A percentile compares a stretch with the other conserved stretches of the same genome.
Evolutionary conservation across 2,888 invertebrate genomes (phyloP).

Genomic region (Adineta ricciae): DNA sequence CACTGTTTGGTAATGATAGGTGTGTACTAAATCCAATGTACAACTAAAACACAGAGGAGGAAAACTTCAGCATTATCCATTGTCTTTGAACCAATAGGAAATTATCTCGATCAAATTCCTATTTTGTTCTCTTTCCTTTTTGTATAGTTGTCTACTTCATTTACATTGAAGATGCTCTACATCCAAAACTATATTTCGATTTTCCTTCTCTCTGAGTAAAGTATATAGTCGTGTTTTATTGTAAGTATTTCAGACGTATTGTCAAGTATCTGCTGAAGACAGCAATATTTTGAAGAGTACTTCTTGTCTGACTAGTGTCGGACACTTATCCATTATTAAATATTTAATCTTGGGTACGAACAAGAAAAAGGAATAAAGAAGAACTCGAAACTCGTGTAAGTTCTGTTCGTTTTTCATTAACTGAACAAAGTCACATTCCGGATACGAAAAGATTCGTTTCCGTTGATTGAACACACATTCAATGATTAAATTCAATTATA

Average conservation of each 20-base stretch:
- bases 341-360: neutral
- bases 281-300: neutral
- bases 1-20: constrained; percentile 67
- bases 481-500: constrained; percentile 41
- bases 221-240: neutral
- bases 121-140: too few relatives aligned
- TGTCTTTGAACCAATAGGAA: too few relatives aligned
- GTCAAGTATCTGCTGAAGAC: neutral
- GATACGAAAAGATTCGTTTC: neutral
- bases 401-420: neutral
- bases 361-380: neutral
- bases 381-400: neutral
- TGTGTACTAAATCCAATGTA: constrained; percentile 20
- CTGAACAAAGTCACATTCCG: neutral
- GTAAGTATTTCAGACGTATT: neutral
- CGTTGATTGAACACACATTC: neutral
- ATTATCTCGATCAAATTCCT: too few relatives aligned
- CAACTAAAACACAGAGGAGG: constrained; percentile 60
- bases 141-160: neutral
- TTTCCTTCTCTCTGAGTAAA: neutral
- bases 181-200: neutral
- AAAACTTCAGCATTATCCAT: constrained; percentile 36
- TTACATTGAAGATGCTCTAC: neutral
- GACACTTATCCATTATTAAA: constrained; percentile 8
- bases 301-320: neutral